These are phyloP conservation scores for Melieria omissa DNA, from an alignment of 2,888 invertebrate species.

Conservation along the genomic window DNA sequence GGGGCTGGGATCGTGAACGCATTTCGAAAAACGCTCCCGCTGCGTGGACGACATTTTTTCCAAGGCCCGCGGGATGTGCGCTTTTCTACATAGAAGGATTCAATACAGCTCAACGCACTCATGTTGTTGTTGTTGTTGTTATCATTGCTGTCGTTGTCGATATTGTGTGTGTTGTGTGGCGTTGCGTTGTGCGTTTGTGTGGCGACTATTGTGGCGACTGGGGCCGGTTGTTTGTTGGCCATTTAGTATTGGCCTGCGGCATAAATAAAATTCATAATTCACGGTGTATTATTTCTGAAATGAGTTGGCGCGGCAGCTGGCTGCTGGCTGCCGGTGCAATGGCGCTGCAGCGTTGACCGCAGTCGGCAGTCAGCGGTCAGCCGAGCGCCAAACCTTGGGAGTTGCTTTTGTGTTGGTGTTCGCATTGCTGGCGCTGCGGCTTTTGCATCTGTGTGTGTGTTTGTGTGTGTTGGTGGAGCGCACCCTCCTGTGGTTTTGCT, in stretches of 20 bases:
- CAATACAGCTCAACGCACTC: neutral
- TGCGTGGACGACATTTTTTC: conserved; percentile 30
- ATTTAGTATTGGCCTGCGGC: conserved; percentile 33
- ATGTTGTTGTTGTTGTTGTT: conserved; percentile 28
- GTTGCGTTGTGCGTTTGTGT: conserved; percentile 36
- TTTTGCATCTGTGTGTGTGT: too few relatives aligned
- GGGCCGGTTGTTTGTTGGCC: conserved; percentile 19
- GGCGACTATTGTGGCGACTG: conserved; percentile 39
- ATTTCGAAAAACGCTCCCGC: conserved; percentile 26
- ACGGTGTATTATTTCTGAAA: conserved; percentile 56
- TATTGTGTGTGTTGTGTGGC: conserved; percentile 23
- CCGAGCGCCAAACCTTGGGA: too few relatives aligned
- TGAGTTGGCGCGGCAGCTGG: conserved; percentile 38
- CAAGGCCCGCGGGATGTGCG: conserved; percentile 10
- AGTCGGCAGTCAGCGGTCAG: neutral
- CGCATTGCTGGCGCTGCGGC: too few relatives aligned
- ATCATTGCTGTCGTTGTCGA: conserved; percentile 33
- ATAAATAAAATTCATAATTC: conserved; percentile 54
- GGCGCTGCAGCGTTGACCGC: neutral
- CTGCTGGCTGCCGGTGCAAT: conserved; percentile 15
- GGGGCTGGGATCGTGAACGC: conserved; percentile 1
- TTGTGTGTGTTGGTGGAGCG: neutral
- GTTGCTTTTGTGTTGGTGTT: too few relatives aligned
- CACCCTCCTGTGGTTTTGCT: conserved; percentile 58
- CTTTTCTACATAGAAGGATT: conserved; percentile 11